Conservation (phyloP, 2,888 invertebrate species). For the Asteroscopus sphinx region DNA sequence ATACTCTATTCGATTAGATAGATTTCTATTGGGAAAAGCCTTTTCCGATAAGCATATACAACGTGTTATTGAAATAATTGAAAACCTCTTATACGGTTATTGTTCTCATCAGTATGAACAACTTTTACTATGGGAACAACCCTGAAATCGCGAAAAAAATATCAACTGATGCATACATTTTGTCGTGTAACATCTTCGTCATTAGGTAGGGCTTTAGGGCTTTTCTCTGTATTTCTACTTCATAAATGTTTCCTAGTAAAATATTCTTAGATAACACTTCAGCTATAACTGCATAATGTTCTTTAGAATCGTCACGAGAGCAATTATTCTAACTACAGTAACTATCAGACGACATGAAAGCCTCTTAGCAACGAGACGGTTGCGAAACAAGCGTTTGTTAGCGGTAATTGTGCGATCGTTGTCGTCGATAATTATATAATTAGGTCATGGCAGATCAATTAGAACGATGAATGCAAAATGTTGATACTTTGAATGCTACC, state of each 20-base stretch:
- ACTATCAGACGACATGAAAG: slow-evolving; percentile 40
- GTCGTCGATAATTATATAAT: slow-evolving; percentile 54
- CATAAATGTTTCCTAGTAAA: neutral
- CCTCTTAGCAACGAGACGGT: slow-evolving; percentile 24
- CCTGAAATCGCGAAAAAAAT: too few species aligned
- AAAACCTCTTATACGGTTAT: too few species aligned
- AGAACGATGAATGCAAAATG: slow-evolving; percentile 13
- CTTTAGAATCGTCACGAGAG: slow-evolving; percentile 28
- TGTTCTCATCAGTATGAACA: too few species aligned
- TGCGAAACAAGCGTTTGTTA: slow-evolving; percentile 51
- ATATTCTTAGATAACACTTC: slow-evolving; percentile 26
- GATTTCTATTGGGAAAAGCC: too few species aligned
- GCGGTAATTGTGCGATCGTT: slow-evolving; percentile 46
- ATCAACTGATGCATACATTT: too few species aligned
- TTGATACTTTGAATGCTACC: slow-evolving; percentile 4
- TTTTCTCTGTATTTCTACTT: too few species aligned
- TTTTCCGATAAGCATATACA: too few species aligned
- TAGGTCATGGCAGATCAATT: slow-evolving; percentile 47
- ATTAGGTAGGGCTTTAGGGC: too few species aligned
- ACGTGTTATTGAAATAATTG: too few species aligned
- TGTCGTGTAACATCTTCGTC: too few species aligned
- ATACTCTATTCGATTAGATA: too few species aligned
- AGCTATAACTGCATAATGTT: slow-evolving; percentile 21
- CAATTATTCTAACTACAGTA: slow-evolving; percentile 33
- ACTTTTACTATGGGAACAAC: too few species aligned